A percentile compares a stretch with the other conserved stretches of the same genome.
Conservation (phyloP, 2,888 invertebrate species). For the Microplitis deprimator region DNA sequence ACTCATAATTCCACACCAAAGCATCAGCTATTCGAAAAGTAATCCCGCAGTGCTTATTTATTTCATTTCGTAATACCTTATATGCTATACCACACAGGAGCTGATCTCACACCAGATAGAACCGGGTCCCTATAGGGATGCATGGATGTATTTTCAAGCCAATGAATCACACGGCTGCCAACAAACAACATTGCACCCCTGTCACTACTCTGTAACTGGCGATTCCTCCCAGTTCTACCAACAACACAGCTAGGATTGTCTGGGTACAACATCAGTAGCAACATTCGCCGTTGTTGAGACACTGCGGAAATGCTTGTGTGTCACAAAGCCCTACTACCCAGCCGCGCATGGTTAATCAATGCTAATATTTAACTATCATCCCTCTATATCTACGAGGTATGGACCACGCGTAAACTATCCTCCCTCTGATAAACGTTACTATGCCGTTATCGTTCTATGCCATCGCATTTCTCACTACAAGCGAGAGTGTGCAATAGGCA, state of each 20-base stretch:
- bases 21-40: too few species aligned
- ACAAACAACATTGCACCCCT: conserved; percentile 34
- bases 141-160: background rate
- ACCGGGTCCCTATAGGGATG: too few species aligned
- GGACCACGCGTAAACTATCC: conserved; percentile 22
- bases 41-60: too few species aligned
- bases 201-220: conserved; percentile 16
- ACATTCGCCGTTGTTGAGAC: conserved; percentile 11
- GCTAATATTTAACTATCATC: conserved; percentile 51
- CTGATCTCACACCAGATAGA: too few species aligned
- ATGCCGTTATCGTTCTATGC: background rate
- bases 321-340: conserved; percentile 22
- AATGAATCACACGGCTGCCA: conserved; percentile 33
- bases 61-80: too few species aligned
- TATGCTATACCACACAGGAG: too few species aligned
- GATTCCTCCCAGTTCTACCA: conserved; percentile 21
- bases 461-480: conserved; percentile 5
- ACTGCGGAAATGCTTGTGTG: conserved; percentile 13
- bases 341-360: conserved; percentile 50
- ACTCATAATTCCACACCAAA: background rate
- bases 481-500: background rate
- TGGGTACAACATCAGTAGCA: background rate
- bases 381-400: conserved; percentile 3
- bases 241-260: background rate
- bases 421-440: conserved; percentile 2